A percentile compares a stretch with the other conserved stretches of the same genome.
Conservation (phyloP, 2,888 invertebrate species). For the Sinopyrophorus schimmeli region DNA sequence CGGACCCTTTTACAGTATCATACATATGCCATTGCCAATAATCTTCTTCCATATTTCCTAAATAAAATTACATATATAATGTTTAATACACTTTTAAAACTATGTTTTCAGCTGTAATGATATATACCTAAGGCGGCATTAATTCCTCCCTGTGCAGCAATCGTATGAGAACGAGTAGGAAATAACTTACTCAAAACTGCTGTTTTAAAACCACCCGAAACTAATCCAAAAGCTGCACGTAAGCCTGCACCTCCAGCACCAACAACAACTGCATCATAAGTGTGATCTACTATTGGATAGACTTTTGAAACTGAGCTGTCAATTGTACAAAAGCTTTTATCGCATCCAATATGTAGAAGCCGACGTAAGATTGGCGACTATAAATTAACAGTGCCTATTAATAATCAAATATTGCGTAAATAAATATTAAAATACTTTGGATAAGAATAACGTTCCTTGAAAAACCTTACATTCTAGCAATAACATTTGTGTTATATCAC, state of each 20-base stretch:
- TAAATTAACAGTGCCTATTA: too few species aligned
- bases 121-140: conserved; percentile 89
- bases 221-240: conserved; percentile 94
- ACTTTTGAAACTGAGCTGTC: conserved; percentile 62
- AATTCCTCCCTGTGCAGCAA: conserved; percentile 98
- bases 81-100: neutral
- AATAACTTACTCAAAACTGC: conserved; percentile 97
- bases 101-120: neutral
- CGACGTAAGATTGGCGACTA: too few species aligned
- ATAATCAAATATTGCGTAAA: too few species aligned
- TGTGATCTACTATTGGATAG: conserved; percentile 93
- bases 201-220: conserved; percentile 94
- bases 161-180: conserved; percentile 97
- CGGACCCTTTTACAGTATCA: conserved; percentile 97
- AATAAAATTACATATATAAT: conserved; percentile 12
- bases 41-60: conserved; percentile 87
- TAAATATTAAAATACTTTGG: too few species aligned
- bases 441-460: too few species aligned
- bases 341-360: conserved; percentile 12
- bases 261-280: conserved; percentile 95
- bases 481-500: too few species aligned
- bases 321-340: too few species aligned
- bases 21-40: conserved; percentile 99
- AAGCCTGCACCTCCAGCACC: conserved; percentile 98
- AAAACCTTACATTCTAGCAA: too few species aligned